Conservation (phyloP, 2,888 invertebrate genomes). For the Conistra vaccinii region DNA sequence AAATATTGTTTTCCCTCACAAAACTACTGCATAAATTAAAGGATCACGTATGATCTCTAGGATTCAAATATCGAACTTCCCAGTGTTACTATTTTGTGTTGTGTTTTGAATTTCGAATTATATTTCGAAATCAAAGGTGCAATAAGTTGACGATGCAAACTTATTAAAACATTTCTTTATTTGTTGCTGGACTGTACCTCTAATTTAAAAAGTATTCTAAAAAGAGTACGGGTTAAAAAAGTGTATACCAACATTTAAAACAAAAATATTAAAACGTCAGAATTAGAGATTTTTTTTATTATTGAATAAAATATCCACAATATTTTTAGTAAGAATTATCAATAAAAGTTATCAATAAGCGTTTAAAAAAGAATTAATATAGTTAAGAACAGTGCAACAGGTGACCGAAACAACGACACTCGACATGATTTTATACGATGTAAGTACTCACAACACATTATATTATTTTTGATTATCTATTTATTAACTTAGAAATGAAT, state of each 20-base stretch:
- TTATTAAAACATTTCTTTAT: neutral
- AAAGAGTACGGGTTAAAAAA: conserved; percentile 21
- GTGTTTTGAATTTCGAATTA: conserved; percentile 47
- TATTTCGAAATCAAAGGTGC: conserved; percentile 26
- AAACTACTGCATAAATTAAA: conserved; percentile 46
- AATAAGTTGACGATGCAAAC: neutral
- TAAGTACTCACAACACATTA: conserved; percentile 73
- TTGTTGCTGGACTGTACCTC: conserved; percentile 13
- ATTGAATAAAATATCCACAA: neutral
- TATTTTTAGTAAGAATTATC: conserved; percentile 6
- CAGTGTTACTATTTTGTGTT: conserved; percentile 53
- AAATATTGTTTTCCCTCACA: conserved; percentile 38
- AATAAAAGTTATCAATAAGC: conserved; percentile 26
- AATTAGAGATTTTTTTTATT: neutral
- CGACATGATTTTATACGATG: conserved; percentile 87
- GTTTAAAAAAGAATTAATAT: conserved; percentile 35
- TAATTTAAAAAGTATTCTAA: neutral
- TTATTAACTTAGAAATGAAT: conserved; percentile 6
- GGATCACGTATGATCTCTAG: neutral
- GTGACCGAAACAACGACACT: conserved; percentile 77
- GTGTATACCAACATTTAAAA: conserved; percentile 10
- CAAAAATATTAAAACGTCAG: conserved; percentile 11
- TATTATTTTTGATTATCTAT: neutral
- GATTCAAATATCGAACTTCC: conserved; percentile 32
- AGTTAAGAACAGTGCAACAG: conserved; percentile 80